Percentiles rank a stretch among this genome's conserved stretches.
These are phyloP conservation scores for Merluccius polli DNA, from an alignment of 2,797 vertebrate genomes.

Conservation along the genomic window DNA sequence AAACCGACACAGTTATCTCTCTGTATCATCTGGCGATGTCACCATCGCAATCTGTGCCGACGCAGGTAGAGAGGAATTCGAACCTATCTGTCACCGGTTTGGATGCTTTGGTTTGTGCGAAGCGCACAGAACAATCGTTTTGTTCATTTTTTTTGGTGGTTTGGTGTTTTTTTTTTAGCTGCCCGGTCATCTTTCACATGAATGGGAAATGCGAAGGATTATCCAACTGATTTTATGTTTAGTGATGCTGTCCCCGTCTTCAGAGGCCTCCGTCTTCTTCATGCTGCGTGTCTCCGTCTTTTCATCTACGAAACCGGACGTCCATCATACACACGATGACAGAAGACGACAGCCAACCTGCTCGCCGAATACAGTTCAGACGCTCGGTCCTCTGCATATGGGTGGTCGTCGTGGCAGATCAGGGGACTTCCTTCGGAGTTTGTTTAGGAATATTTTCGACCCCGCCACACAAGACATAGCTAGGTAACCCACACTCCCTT, in stretches of 20 bases:
- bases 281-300: no score
- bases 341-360: background rate
- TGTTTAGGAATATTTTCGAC: background rate
- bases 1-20: background rate
- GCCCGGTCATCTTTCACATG: background rate
- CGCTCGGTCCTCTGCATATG: slow-evolving; percentile 4
- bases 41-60: background rate
- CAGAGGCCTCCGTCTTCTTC: no score
- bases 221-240: background rate
- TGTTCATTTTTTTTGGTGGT: no score
- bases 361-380: background rate
- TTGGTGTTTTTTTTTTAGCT: background rate
- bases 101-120: background rate
- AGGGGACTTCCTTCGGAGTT: background rate
- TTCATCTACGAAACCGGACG: no score
- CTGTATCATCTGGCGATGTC: background rate
- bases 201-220: background rate
- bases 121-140: background rate
- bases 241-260: background rate
- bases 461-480: background rate
- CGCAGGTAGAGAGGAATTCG: background rate
- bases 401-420: slow-evolving; percentile 12
- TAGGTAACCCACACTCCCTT: background rate
- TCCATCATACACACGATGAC: background rate
- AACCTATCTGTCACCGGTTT: background rate